Base-by-base conservation (phyloP, 2,113 vertebrate genomes). In the Rattus rattus region DNA sequence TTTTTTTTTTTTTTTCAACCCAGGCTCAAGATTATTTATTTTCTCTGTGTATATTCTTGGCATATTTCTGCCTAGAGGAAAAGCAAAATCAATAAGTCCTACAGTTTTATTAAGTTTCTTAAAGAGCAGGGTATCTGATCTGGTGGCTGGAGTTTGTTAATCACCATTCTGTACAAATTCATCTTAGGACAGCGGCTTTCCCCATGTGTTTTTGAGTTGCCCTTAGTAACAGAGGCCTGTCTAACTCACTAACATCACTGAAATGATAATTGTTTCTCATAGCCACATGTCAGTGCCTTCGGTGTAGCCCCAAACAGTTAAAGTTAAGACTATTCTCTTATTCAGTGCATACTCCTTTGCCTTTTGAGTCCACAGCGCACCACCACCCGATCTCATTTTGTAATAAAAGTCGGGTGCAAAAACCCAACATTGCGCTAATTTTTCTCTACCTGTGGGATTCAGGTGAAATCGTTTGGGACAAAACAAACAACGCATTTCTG, bases 31-130 rank as follows among this genome's bases (percentile, higher is more conserved):
- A 90, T 97, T 97, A 97, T 97, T 98, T 98, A 98, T 97, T 97
- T 97, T 97, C 85, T 97, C 92, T 65, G 83, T 81, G 88, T 97
- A 92, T 97, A 94, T 97, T 93, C 97, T 92, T 97, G 96, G 93
- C 96, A 97, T 98, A 98, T 95, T 98, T 97, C 98, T 97, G 90
- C 96, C 96, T 88, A 92, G 84, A 97, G 94, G 90, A 97, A 96
- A 96, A 97, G 67, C 47, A 97, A 97, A 95, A 97, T 97, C 98
- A 97, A 90, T 98, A 98, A 93, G 65, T 92, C 77, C 93, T 97
- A 95, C 86, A 72, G 93, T 97, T 97, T 98, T 98, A 98, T 98
- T 98, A 97, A 97, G 95, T 97, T 97, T 97, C 89, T 97, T 92
- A 97, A 97, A 92, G 94, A 96, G 79, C 91, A 90, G 52, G 76